Percentiles rank a stretch among this genome's conserved stretches.
Evolutionary conservation across 2,797 vertebrate genomes (phyloP).

Genomic region (Lemur catta): DNA sequence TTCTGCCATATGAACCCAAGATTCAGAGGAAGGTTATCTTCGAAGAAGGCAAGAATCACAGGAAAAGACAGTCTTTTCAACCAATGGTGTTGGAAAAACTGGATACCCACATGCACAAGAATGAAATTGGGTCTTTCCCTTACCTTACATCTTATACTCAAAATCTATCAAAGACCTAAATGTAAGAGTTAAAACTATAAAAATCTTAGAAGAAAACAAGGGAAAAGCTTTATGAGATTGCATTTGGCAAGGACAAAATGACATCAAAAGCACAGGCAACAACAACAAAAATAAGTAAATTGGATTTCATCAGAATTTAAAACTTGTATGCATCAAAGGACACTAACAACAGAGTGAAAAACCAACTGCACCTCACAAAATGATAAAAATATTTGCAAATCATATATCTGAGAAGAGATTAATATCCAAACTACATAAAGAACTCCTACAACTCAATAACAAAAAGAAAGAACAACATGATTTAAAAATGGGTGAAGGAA

Average conservation of each 20-base stretch:
- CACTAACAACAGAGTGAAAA: not conserved
- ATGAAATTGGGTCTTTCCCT: not conserved
- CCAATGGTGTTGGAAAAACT: not conserved
- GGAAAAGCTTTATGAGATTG: not conserved
- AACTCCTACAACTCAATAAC: not conserved
- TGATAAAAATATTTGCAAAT: not conserved
- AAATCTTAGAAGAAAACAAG: not conserved
- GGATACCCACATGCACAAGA: not conserved
- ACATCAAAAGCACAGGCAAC: not conserved
- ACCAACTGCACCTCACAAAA: not conserved
- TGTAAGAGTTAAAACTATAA: not conserved
- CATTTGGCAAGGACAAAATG: not conserved
- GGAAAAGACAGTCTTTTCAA: not conserved
- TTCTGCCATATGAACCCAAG: not conserved
- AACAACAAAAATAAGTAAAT: not conserved
- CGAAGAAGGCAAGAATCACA: not conserved
- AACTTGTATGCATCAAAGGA: not conserved
- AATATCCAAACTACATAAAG: not conserved
- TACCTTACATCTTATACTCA: not conserved
- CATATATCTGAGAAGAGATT: not conserved
- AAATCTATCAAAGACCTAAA: not conserved
- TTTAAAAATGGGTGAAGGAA: not conserved
- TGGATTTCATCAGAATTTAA: not conserved
- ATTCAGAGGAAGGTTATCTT: not conserved
- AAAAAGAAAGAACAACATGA: not conserved